phyloP scores from a whole-genome alignment of 2,797 vertebrate genomes.

The Alectoris magna region DNA sequence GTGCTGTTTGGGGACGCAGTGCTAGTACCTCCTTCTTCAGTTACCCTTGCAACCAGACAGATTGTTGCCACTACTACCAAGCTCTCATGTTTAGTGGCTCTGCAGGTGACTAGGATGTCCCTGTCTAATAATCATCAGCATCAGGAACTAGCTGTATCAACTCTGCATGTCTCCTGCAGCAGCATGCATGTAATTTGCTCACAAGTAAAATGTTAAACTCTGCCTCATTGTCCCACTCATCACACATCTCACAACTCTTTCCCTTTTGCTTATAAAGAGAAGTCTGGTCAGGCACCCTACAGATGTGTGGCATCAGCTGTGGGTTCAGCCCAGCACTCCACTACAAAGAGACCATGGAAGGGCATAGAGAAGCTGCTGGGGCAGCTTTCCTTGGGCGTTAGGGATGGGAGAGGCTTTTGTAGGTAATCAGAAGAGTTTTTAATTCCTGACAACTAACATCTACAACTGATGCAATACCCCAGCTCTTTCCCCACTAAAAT shows the following conservation, averaged over 20 bases:
- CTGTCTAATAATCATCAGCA: neutral
- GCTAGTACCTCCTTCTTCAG: neutral
- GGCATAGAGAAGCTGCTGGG: too few relatives aligned
- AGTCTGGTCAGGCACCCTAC: neutral
- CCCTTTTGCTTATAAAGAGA: neutral
- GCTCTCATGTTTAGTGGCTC: neutral
- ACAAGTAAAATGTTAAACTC: neutral
- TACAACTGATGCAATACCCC: neutral
- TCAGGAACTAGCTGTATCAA: too few relatives aligned
- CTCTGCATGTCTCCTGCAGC: neutral
- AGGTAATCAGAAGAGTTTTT: neutral
- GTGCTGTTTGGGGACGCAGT: neutral
- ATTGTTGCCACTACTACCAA: neutral
- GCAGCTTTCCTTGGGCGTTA: too few relatives aligned
- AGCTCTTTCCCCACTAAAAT: neutral
- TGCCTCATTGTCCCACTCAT: neutral
- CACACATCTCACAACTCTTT: neutral
- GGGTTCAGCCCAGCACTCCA: neutral
- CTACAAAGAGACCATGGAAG: neutral
- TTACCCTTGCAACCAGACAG: neutral
- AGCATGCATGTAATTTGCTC: too few relatives aligned
- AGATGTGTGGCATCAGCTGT: neutral
- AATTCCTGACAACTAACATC: neutral
- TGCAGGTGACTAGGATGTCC: neutral
- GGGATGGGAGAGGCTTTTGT: neutral